phyloP scores from a whole-genome alignment of 2,797 vertebrate species.

The Strix occidentalis region DNA sequence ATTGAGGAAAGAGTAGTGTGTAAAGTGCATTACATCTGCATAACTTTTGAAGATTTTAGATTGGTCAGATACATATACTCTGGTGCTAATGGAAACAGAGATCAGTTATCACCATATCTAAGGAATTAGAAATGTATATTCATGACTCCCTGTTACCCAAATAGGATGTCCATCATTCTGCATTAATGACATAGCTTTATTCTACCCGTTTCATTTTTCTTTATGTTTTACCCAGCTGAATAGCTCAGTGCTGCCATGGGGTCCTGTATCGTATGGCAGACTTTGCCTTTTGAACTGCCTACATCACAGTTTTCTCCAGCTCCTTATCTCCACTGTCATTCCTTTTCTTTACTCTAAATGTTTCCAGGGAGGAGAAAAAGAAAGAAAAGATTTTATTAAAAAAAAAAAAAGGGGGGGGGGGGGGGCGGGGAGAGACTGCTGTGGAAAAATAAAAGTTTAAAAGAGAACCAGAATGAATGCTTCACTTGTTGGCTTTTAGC shows the following conservation, averaged over 20 bases:
- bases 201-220: slow-evolving; percentile 45
- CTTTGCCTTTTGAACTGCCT: slow-evolving; percentile 66
- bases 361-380: slow-evolving; percentile 64
- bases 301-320: slow-evolving; percentile 50
- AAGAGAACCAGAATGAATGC: slow-evolving; percentile 74
- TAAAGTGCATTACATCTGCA: background rate
- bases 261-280: slow-evolving; percentile 20
- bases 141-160: slow-evolving; percentile 14
- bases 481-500: slow-evolving; percentile 79
- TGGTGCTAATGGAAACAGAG: background rate
- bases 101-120: slow-evolving; percentile 20
- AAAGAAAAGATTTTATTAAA: slow-evolving; percentile 22
- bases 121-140: slow-evolving; percentile 39
- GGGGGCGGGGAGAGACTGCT: background rate
- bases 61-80: background rate
- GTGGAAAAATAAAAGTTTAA: slow-evolving; percentile 56
- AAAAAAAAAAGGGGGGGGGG: background rate
- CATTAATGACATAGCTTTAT: slow-evolving; percentile 25
- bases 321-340: slow-evolving; percentile 58
- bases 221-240: slow-evolving; percentile 26
- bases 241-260: slow-evolving; percentile 23
- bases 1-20: background rate
- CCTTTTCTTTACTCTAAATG: slow-evolving; percentile 66
- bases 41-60: background rate
- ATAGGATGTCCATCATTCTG: slow-evolving; percentile 27